Evolutionary conservation across 2,888 invertebrate genomes (phyloP).

Genomic region (Hydrotaea cyrtoneurina): DNA sequence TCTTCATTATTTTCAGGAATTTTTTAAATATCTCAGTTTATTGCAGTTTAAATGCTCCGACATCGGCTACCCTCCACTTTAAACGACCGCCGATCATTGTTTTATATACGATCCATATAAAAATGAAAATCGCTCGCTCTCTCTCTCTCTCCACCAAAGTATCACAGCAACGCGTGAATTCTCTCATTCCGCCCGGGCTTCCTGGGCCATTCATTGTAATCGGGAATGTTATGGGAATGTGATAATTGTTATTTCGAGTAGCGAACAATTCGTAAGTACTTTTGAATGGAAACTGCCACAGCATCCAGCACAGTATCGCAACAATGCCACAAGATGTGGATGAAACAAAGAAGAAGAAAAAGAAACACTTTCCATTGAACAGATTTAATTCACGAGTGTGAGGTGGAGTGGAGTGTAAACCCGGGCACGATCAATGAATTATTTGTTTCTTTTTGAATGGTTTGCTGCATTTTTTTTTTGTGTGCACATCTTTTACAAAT

Average conservation of each 20-base stretch:
- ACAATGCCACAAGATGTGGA: too few relatives aligned
- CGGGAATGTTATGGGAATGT: neutral
- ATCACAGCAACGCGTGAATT: constrained; percentile 6
- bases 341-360: too few relatives aligned
- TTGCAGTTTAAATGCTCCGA: neutral
- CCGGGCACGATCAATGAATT: constrained; percentile 24
- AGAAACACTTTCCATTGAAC: constrained; percentile 64
- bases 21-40: neutral
- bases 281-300: constrained; percentile 8
- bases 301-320: neutral
- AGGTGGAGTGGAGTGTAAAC: neutral
- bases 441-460: neutral
- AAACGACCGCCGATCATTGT: neutral
- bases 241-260: constrained; percentile 32
- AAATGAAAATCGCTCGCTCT: too few relatives aligned
- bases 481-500: neutral
- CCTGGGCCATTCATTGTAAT: neutral
- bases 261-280: constrained; percentile 2
- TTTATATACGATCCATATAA: neutral
- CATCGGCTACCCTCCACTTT: neutral
- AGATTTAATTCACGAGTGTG: neutral
- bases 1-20: neutral
- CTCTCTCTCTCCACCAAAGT: neutral
- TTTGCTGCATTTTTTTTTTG: neutral
- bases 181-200: neutral